Conservation (phyloP, 2,888 invertebrate species). For the Globia sparganii region DNA sequence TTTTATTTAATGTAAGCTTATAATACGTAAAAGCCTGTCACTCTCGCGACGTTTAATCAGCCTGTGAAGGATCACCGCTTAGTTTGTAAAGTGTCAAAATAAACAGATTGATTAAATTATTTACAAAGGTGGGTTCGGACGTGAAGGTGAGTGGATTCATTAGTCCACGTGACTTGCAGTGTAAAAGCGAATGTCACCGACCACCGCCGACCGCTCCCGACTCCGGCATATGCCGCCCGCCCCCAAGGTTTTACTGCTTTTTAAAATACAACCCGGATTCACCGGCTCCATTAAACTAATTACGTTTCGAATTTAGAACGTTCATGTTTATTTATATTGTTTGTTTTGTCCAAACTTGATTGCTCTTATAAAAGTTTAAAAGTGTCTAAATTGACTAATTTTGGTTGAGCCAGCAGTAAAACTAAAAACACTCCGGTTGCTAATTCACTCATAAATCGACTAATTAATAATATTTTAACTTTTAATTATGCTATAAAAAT, state of each 20-base stretch:
- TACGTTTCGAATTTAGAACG: slow-evolving; percentile 78
- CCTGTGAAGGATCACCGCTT: slow-evolving; percentile 71
- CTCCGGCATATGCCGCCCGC: slow-evolving; percentile 57
- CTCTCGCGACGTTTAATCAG: slow-evolving; percentile 65
- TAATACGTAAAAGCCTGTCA: slow-evolving; percentile 63
- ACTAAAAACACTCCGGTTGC: slow-evolving; percentile 68
- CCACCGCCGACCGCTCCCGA: slow-evolving; percentile 71
- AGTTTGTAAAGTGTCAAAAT: slow-evolving; percentile 81
- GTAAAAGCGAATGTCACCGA: slow-evolving; percentile 79
- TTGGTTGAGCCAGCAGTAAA: slow-evolving; percentile 69
- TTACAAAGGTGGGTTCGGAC: slow-evolving; percentile 76
- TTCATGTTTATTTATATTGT: slow-evolving; percentile 74
- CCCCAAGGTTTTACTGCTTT: slow-evolving; percentile 74
- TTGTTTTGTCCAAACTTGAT: slow-evolving; percentile 71
- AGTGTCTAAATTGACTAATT: slow-evolving; percentile 74
- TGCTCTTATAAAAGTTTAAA: slow-evolving; percentile 73
- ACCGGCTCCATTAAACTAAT: slow-evolving; percentile 84
- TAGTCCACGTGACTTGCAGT: slow-evolving; percentile 87
- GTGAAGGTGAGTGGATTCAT: slow-evolving; percentile 83
- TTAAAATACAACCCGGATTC: slow-evolving; percentile 76
- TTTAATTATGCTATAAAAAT: slow-evolving; percentile 70
- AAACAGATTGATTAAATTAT: slow-evolving; percentile 83
- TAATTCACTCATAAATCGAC: slow-evolving; percentile 75
- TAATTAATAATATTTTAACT: slow-evolving; percentile 76
- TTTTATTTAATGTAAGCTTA: slow-evolving; percentile 41